These are phyloP conservation scores for Botia almorhae DNA, from an alignment of 2,797 vertebrate species.

Conservation along the genomic window DNA sequence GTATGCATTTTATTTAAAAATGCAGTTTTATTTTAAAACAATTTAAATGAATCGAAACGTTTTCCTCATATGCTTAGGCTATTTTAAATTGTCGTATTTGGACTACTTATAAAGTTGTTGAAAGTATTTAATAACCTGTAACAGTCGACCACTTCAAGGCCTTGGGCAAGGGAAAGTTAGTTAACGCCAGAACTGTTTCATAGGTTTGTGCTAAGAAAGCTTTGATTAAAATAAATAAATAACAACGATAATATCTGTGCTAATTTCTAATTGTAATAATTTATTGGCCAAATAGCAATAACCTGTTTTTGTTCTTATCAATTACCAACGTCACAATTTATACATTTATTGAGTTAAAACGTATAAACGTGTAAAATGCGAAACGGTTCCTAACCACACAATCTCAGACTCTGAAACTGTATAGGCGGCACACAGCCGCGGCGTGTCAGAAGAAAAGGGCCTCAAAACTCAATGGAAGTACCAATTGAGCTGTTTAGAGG, in stretches of 20 bases:
- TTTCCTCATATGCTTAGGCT: not conserved
- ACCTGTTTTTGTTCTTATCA: not conserved
- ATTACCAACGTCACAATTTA: not conserved
- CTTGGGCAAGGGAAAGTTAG: not conserved
- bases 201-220: not conserved
- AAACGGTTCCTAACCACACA: not conserved
- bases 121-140: not conserved
- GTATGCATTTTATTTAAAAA: not conserved
- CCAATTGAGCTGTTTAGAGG: slow-evolving; percentile 31
- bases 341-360: not conserved
- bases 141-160: not conserved
- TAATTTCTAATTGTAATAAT: no score
- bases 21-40: not conserved
- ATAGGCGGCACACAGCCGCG: not conserved
- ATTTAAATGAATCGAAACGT: no score
- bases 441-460: not conserved
- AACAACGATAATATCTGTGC: no score
- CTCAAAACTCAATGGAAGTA: slow-evolving; percentile 7
- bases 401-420: no score
- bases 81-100: not conserved
- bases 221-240: no score
- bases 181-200: no score
- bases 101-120: not conserved
- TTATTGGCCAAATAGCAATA: no score
- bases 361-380: not conserved